A percentile compares a stretch with the other conserved stretches of the same genome.
These are phyloP conservation scores for Tapera naevia DNA, from an alignment of 2,797 vertebrate species.

Conservation along the genomic window DNA sequence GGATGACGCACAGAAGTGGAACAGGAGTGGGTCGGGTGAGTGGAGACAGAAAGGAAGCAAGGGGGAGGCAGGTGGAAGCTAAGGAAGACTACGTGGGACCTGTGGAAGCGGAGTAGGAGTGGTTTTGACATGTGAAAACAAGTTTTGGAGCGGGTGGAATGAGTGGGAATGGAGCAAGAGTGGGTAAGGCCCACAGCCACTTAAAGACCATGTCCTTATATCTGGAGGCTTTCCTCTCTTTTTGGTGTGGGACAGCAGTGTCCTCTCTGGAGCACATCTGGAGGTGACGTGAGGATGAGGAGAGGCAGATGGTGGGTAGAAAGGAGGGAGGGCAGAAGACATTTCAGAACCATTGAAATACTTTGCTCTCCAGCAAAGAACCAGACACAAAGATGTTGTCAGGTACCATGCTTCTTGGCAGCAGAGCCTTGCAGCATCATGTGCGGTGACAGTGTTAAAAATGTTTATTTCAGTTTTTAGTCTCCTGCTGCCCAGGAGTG, in stretches of 20 bases:
- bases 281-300: neutral
- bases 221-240: neutral
- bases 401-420: neutral
- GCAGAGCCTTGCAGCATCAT: neutral
- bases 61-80: constrained; percentile 31
- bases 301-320: neutral
- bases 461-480: constrained; percentile 18
- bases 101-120: constrained; percentile 45
- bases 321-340: neutral
- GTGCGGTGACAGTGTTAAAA: neutral
- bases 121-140: constrained; percentile 54
- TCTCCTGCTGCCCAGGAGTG: neutral
- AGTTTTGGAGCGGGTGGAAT: neutral
- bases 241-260: neutral
- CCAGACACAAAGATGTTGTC: neutral
- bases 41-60: constrained; percentile 10
- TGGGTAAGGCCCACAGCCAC: neutral
- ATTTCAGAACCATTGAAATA: neutral
- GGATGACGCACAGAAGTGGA: neutral
- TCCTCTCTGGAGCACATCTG: neutral
- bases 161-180: neutral
- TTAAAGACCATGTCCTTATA: neutral
- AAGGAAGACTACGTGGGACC: constrained; percentile 8
- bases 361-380: neutral
- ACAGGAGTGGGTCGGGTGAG: constrained; percentile 20